Percentiles rank a stretch among this genome's conserved stretches.
phyloP scores from a whole-genome alignment of 92 coral and sea anemone genomes.

The Porites rus region DNA sequence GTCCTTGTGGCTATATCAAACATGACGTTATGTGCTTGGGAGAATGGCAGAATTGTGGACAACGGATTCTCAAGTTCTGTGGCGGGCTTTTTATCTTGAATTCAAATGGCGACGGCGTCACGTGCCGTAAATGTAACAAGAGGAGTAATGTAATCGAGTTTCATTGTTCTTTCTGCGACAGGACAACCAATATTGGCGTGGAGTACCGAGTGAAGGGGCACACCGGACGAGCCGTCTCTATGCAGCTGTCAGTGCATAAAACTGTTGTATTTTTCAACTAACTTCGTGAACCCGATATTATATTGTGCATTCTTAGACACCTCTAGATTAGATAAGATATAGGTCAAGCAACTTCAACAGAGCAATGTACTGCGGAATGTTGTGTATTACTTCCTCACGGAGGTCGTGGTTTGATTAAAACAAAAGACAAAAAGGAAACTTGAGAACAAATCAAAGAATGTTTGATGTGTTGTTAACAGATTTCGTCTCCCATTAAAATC shows the following conservation, averaged over 20 bases:
- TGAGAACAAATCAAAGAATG: not conserved
- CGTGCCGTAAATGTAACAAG: conserved; percentile 50
- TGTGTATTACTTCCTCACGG: too few relatives aligned
- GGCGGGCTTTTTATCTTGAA: conserved; percentile 54
- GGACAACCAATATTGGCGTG: conserved; percentile 30
- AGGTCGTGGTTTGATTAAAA: too few relatives aligned
- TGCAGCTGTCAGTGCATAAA: conserved; percentile 55
- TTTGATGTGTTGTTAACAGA: too few relatives aligned
- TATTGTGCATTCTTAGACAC: not conserved
- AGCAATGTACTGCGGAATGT: too few relatives aligned
- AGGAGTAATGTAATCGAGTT: conserved; percentile 21
- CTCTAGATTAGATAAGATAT: not conserved
- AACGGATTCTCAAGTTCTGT: conserved; percentile 44
- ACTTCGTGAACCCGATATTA: not conserved
- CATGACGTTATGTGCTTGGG: conserved; percentile 57
- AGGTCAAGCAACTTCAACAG: too few relatives aligned
- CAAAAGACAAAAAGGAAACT: not conserved
- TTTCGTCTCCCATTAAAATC: too few relatives aligned
- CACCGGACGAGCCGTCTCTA: conserved; percentile 17
- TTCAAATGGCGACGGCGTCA: conserved; percentile 45
- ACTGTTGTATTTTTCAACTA: conserved; percentile 38
- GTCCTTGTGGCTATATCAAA: conserved; percentile 56
- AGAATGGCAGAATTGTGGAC: conserved; percentile 7
- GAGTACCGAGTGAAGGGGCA: conserved; percentile 28
- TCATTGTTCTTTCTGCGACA: conserved; percentile 54